Percentiles rank a stretch among this genome's conserved stretches.
Conservation (phyloP, 2,888 invertebrate species). For the Trissoscelio sp. region DNA sequence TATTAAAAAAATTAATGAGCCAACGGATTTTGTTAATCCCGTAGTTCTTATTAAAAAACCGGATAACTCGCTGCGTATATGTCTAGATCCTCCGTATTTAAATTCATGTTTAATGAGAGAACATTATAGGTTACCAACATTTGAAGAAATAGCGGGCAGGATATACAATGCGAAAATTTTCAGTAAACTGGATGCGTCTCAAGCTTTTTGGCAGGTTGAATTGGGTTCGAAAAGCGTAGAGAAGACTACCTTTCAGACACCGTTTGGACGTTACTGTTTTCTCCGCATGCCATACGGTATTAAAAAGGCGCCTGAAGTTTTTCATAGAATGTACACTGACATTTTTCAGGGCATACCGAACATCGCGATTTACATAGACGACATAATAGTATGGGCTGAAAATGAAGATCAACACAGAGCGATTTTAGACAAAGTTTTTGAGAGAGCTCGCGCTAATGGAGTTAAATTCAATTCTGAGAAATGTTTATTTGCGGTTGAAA, state of each 20-base stretch:
- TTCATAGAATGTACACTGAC: conserved; percentile 65
- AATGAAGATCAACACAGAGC: conserved; percentile 69
- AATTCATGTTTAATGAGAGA: conserved; percentile 70
- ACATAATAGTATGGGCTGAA: conserved; percentile 68
- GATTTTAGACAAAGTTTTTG: conserved; percentile 53
- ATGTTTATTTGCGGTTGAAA: conserved; percentile 67
- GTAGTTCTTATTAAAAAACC: conserved; percentile 66
- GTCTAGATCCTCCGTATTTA: conserved; percentile 72
- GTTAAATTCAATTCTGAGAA: conserved; percentile 67
- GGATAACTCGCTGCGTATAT: conserved; percentile 71
- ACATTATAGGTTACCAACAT: neutral
- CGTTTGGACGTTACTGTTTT: conserved; percentile 70
- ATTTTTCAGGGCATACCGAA: conserved; percentile 60
- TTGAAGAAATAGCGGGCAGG: conserved; percentile 10
- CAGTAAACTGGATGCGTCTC: conserved; percentile 6
- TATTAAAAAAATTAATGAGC: conserved; percentile 55
- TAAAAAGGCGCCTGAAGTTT: conserved; percentile 65
- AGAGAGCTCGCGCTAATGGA: conserved; percentile 52
- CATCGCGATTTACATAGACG: conserved; percentile 66
- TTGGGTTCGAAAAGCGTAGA: conserved; percentile 71
- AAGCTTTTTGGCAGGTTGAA: conserved; percentile 72
- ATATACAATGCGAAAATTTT: conserved; percentile 22
- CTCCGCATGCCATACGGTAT: conserved; percentile 66
- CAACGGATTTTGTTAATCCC: conserved; percentile 66
- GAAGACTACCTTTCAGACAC: conserved; percentile 74